Base-by-base conservation (phyloP, 2,888 invertebrate genomes). In the Neocrepidodera transversa region DNA sequence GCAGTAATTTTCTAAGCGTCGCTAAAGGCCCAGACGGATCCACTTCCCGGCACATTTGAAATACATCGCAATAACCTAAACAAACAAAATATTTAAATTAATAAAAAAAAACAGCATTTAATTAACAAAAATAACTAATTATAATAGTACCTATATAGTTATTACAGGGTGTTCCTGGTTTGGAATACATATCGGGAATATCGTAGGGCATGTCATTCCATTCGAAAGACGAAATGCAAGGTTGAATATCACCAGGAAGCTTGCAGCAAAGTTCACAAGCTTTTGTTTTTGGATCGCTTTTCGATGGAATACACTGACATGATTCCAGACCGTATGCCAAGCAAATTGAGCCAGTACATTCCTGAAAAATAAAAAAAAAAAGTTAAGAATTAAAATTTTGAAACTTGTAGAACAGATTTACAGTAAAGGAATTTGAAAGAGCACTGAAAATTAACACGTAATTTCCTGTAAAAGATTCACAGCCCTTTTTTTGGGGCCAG, bases 291-390 rank as follows among this genome's bases (percentile, higher is more conserved):
- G 87, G 86, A 76, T 95, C 94, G 69, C 86, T 87, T 47, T 87
- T 86, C 28, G 89, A 88, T 4, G 93, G 88, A 68, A 89, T 87
- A 78, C 95, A 95, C 79, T 95, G 95, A 76, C 98, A 98, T 30
- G 97, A 97, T 81, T 96, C 94, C 79, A 98, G 85, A 8, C 95
- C 95, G 77, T 97, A 97, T 2, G 94, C 94, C 69, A 96, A 84
- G 82, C 98, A 99, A 76, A 99, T 96, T n/a, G 97, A 97, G 1
- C 96, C 97, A 0, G 95, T 95, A 77, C 98, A 98, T 79, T 96
- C 93, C 92, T 92, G 74, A 18, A 74, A 75, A 67, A n/a, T n/a
- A n/a, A n/a, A n/a, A n/a, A n/a, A n/a, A n/a, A n/a, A n/a, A n/a
- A n/a, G n/a, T 30, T 30, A 30, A 30, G 10, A 10, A 66, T n/a